A percentile compares a stretch with the other conserved stretches of the same genome.
phyloP scores from a whole-genome alignment of 1,140 invertebrate genomes.

The Pseudomyrmex dendroicus region DNA sequence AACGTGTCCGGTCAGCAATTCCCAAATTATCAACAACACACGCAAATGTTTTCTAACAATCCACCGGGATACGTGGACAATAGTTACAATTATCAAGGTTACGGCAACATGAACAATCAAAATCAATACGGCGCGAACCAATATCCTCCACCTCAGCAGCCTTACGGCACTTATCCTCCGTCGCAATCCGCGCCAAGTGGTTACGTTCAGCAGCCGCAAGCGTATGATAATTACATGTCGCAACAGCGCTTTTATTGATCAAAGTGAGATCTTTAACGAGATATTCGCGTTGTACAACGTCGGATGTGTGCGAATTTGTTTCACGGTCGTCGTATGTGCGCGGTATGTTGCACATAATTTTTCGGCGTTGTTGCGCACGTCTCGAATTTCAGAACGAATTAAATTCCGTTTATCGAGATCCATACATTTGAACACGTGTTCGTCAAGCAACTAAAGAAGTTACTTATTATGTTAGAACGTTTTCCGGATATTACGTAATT shows the following conservation, averaged over 20 bases:
- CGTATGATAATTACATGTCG: conserved; percentile 79
- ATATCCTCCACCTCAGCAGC: conserved; percentile 68
- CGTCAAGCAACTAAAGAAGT: too few species aligned
- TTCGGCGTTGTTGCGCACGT: too few species aligned
- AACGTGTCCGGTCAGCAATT: conserved; percentile 68
- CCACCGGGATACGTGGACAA: conserved; percentile 78
- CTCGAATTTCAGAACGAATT: too few species aligned
- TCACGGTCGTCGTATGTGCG: too few species aligned
- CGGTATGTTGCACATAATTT: too few species aligned
- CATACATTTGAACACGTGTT: too few species aligned
- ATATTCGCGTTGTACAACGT: not conserved
- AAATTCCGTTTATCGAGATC: too few species aligned
- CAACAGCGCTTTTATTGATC: conserved; percentile 79
- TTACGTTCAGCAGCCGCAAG: conserved; percentile 75
- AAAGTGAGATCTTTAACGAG: not conserved
- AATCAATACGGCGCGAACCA: conserved; percentile 74
- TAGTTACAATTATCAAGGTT: conserved; percentile 78
- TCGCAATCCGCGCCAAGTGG: conserved; percentile 63
- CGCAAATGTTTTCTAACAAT: conserved; percentile 72
- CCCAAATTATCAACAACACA: conserved; percentile 66
- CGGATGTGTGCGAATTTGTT: not conserved
- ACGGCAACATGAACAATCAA: conserved; percentile 66
- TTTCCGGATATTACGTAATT: too few species aligned
- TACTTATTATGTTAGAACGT: too few species aligned
- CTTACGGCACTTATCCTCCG: conserved; percentile 72